Conservation (phyloP, 1,140 invertebrate genomes). For the Meloidogyne hapla region DNA sequence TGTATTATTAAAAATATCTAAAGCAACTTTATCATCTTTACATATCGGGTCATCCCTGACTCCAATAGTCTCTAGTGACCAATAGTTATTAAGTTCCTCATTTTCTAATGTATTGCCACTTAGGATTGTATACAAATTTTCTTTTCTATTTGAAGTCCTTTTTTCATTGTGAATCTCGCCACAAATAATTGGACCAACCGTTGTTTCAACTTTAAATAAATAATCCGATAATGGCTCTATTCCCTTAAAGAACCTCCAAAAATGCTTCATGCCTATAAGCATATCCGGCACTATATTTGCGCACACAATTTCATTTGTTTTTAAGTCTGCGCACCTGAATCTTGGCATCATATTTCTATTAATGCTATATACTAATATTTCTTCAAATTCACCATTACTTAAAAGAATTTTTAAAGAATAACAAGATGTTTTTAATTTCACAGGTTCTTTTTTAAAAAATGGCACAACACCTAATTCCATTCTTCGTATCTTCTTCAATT, state of each 20-base stretch:
- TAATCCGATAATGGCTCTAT: not conserved
- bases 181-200: conserved; percentile 9
- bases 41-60: not conserved
- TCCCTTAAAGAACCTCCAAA: conserved; percentile 7
- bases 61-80: conserved; percentile 11
- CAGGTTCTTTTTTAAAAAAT: too few species aligned
- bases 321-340: too few species aligned
- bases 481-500: not conserved
- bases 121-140: not conserved
- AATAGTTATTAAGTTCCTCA: not conserved
- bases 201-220: conserved; percentile 10
- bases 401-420: too few species aligned
- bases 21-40: not conserved
- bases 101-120: not conserved
- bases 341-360: too few species aligned
- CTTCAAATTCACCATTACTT: too few species aligned
- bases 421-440: too few species aligned
- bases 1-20: not conserved
- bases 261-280: not conserved
- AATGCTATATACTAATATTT: too few species aligned
- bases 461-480: too few species aligned
- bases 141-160: too few species aligned
- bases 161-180: not conserved
- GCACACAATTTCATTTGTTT: not conserved
- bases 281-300: not conserved